These are phyloP conservation scores for Cybosia mesomella DNA, from an alignment of 2,888 invertebrate species.

Conservation along the genomic window DNA sequence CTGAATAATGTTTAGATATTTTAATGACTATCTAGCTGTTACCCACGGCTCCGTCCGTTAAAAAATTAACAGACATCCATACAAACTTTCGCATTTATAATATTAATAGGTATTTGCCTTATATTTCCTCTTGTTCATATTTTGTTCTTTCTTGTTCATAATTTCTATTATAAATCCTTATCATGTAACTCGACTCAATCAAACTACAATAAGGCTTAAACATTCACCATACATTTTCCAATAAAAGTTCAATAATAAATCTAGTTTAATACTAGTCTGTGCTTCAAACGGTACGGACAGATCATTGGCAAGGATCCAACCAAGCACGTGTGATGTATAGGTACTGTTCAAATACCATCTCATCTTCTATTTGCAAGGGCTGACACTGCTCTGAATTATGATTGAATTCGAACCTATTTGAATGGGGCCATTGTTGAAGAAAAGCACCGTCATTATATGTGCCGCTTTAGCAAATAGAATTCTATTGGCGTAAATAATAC, in stretches of 20 bases:
- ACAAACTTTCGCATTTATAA: too few relatives aligned
- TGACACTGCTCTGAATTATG: constrained; percentile 60
- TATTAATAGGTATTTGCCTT: neutral
- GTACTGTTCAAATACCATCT: constrained; percentile 46
- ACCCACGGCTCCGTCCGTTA: too few relatives aligned
- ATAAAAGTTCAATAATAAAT: constrained; percentile 68
- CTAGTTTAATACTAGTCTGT: constrained; percentile 65
- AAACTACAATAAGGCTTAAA: neutral
- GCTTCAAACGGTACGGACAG: constrained; percentile 66
- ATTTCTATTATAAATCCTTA: neutral
- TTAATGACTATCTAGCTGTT: neutral
- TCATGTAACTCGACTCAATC: neutral
- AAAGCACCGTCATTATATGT: constrained; percentile 47
- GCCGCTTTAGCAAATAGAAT: constrained; percentile 42
- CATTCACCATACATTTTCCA: constrained; percentile 44
- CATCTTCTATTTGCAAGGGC: constrained; percentile 51
- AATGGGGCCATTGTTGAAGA: constrained; percentile 45
- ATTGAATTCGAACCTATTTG: constrained; percentile 52
- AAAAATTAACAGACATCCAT: too few relatives aligned
- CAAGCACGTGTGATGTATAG: constrained; percentile 19
- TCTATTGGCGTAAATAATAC: constrained; percentile 23
- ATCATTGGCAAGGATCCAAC: constrained; percentile 67
- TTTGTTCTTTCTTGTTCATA: too few relatives aligned
- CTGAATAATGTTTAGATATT: neutral
- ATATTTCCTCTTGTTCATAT: neutral